phyloP scores from a whole-genome alignment of 2,113 vertebrate genomes.

The Chloroceryle aenea region DNA sequence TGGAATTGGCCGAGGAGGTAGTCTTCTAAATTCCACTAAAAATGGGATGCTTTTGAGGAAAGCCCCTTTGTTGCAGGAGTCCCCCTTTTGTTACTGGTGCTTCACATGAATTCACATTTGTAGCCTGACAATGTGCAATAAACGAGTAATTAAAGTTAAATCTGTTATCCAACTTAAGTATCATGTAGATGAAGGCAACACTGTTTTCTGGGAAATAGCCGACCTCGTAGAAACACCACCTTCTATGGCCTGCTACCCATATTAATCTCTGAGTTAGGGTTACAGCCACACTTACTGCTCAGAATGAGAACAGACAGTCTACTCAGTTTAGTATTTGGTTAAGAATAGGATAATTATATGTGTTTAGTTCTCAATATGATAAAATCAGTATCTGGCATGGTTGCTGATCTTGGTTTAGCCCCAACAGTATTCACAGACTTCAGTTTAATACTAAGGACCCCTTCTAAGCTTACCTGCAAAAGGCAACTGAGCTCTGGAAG shows the following conservation, averaged over 20 bases:
- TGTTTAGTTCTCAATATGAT: not conserved
- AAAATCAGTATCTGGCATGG: not conserved
- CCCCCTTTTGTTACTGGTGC: not conserved
- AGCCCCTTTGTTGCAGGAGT: not conserved
- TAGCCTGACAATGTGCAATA: not conserved
- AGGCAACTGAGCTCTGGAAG: not conserved
- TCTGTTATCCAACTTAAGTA: not conserved
- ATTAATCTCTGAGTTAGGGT: not conserved
- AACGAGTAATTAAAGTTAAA: not conserved
- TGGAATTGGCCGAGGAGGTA: not conserved
- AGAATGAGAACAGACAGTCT: not conserved
- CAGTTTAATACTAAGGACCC: not conserved
- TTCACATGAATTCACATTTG: not conserved
- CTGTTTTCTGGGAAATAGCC: not conserved
- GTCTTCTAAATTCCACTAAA: not conserved
- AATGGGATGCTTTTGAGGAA: not conserved
- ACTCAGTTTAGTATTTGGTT: not conserved
- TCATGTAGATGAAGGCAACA: not conserved
- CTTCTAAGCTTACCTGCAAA: not conserved
- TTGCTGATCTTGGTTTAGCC: not conserved
- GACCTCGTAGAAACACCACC: not conserved
- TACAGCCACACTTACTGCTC: not conserved
- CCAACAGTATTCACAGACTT: not conserved
- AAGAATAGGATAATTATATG: not conserved
- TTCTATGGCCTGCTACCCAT: not conserved